Base-by-base conservation (phyloP, 2,797 vertebrate species). In the Hemibagrus guttatus region DNA sequence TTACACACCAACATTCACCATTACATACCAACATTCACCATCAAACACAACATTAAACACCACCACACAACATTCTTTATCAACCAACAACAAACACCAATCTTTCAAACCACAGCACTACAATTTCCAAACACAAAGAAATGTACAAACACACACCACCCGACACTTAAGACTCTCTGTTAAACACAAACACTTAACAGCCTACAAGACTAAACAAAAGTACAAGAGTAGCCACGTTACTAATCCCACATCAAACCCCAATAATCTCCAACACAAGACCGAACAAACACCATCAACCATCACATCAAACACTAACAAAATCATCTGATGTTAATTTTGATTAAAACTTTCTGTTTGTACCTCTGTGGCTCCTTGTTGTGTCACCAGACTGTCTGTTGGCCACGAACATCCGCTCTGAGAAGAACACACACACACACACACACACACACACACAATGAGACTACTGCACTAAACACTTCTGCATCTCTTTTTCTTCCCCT, bases 371-470 rank as follows among this genome's bases (percentile, higher is more conserved):
- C 93, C 94, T 68, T 96, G 96, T 88, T 93, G 94, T 0, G 95
- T 93, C 89, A 95, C 92, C 3, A 95, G 93, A 91, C 92, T 95
- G 84, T 96, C 95, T 87, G 95, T 93, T 92, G 96, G 95, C 96
- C 97, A 97, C 92, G 96, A 91, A 90, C 93, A 96, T 92, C 96
- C 95, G 87, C 97, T 96, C 97, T 97, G 92, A 85, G 86, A 80
- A 19, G 76, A 23, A 88, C 6, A 79, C 26, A 87, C 52, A 52
- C 28, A 83, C 46, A 80, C 66, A 83, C 63, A 89, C 21, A 72
- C 49, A 74, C 9, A 28, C 71, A 75, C 72, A 52, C 46, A 52
- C 72, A 76, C 72, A 76, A 42, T 87, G 63, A 89, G 84, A 81
- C 78, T 74, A 56, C 63, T 35, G 49, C 17, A 49, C 13, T 59